Evolutionary conservation across 2,113 vertebrate species (phyloP).

Genomic region (Lynx canadensis): DNA sequence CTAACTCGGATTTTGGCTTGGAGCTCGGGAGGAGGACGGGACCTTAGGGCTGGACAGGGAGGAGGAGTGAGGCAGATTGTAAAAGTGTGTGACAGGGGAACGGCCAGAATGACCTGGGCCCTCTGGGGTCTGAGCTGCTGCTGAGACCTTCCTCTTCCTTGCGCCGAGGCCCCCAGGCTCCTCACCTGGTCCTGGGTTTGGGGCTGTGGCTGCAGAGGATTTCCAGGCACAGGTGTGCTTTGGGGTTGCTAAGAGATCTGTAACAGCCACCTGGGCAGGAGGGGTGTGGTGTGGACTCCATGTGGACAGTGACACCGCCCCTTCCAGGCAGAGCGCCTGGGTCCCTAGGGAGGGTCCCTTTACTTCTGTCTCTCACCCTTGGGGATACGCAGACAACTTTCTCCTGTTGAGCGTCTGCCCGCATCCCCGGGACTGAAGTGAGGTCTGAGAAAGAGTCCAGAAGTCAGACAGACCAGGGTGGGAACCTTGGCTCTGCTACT

Average conservation of each 20-base stretch:
- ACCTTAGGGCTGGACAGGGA: not conserved
- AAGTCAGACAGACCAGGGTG: not conserved
- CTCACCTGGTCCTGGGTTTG: slow-evolving; percentile 60
- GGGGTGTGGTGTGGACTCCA: not conserved
- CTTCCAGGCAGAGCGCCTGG: not conserved
- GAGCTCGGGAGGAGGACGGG: not conserved
- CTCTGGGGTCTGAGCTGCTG: not conserved
- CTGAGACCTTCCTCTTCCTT: not conserved
- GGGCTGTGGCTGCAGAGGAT: slow-evolving; percentile 62
- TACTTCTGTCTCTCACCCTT: not conserved
- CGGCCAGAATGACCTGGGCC: not conserved
- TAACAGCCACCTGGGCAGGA: not conserved
- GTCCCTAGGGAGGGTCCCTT: not conserved
- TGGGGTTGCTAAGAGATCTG: slow-evolving; percentile 54
- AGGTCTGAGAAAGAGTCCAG: not conserved
- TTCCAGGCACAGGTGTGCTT: slow-evolving; percentile 53
- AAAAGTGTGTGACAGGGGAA: not conserved
- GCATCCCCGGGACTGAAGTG: too few species aligned
- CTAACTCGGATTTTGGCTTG: not conserved
- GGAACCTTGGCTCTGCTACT: not conserved
- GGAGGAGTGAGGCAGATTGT: not conserved
- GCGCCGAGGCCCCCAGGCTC: not conserved
- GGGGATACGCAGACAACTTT: not conserved
- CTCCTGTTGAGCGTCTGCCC: not conserved
- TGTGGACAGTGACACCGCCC: not conserved